Evolutionary conservation across 2,888 invertebrate genomes (phyloP).

Genomic region (Cephus pulcher): DNA sequence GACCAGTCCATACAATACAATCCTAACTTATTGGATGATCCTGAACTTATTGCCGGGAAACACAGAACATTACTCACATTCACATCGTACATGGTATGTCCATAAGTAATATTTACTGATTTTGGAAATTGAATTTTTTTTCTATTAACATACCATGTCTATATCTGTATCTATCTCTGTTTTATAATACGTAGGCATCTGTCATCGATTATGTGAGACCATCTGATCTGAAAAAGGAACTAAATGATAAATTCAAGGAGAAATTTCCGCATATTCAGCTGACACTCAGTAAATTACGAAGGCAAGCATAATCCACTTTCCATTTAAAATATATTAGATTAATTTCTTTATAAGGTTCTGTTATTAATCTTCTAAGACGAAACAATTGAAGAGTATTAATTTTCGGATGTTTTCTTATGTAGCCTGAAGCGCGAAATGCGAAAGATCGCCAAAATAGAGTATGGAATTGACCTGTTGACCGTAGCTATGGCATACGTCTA

Average conservation of each 20-base stretch:
- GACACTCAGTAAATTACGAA: slow-evolving; percentile 94
- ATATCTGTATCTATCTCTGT: slow-evolving; percentile 22
- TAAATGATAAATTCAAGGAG: slow-evolving; percentile 96
- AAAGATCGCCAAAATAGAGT: slow-evolving; percentile 88
- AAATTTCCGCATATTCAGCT: slow-evolving; percentile 95
- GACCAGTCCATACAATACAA: slow-evolving; percentile 74
- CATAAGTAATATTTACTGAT: background rate
- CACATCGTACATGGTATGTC: slow-evolving; percentile 81
- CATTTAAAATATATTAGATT: background rate
- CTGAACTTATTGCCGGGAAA: slow-evolving; percentile 89
- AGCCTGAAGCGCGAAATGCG: slow-evolving; percentile 97
- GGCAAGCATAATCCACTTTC: slow-evolving; percentile 70
- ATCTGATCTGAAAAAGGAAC: slow-evolving; percentile 93
- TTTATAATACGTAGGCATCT: slow-evolving; percentile 73
- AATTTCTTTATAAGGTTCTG: background rate
- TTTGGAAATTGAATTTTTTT: background rate
- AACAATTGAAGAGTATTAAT: background rate
- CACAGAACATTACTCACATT: slow-evolving; percentile 89
- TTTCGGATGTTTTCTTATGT: slow-evolving; percentile 40
- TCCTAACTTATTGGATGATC: slow-evolving; percentile 92
- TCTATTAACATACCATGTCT: background rate
- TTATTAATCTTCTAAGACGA: slow-evolving; percentile 6
- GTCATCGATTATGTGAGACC: slow-evolving; percentile 97
- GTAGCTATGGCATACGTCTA: slow-evolving; percentile 98
- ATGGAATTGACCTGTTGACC: slow-evolving; percentile 86